Evolutionary conservation across 1,140 invertebrate species (phyloP).

Genomic region (Temnothorax nylanderi): DNA sequence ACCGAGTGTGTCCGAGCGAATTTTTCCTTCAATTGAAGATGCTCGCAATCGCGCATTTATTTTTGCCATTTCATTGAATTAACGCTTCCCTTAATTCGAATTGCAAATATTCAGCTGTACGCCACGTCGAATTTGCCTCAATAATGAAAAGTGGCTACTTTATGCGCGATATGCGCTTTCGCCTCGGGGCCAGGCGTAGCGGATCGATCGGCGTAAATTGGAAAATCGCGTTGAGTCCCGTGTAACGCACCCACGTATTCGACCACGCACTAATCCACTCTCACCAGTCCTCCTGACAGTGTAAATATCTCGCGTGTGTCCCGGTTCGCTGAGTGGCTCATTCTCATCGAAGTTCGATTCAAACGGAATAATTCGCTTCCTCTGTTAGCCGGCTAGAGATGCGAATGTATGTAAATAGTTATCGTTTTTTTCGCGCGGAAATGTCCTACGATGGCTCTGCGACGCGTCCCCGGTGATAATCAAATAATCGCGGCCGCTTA

Average conservation of each 20-base stretch:
- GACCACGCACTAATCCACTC: slow-evolving; percentile 58
- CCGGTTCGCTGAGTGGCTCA: slow-evolving; percentile 42
- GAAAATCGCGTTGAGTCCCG: slow-evolving; percentile 57
- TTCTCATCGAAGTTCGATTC: slow-evolving; percentile 72
- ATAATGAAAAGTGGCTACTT: slow-evolving; percentile 64
- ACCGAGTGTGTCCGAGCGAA: neutral
- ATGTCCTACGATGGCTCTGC: neutral
- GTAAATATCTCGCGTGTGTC: slow-evolving; percentile 69
- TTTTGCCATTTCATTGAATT: slow-evolving; percentile 51
- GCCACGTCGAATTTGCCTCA: slow-evolving; percentile 37
- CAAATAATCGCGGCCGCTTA: slow-evolving; percentile 36
- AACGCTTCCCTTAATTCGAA: slow-evolving; percentile 27
- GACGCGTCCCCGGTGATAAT: neutral
- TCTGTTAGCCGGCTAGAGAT: slow-evolving; percentile 28
- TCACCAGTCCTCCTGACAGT: slow-evolving; percentile 39
- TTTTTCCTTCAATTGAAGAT: neutral
- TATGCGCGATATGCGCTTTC: slow-evolving; percentile 52
- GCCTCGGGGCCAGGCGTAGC: slow-evolving; percentile 27
- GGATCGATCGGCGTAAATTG: slow-evolving; percentile 52
- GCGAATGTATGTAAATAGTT: slow-evolving; percentile 35
- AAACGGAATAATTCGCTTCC: slow-evolving; percentile 68
- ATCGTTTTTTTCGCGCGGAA: slow-evolving; percentile 24
- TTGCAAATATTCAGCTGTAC: slow-evolving; percentile 49
- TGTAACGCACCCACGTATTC: slow-evolving; percentile 49
- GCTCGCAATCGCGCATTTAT: slow-evolving; percentile 26